A percentile compares a stretch with the other conserved stretches of the same genome.
phyloP scores from a whole-genome alignment of 2,797 vertebrate species.

The Fringilla coelebs region DNA sequence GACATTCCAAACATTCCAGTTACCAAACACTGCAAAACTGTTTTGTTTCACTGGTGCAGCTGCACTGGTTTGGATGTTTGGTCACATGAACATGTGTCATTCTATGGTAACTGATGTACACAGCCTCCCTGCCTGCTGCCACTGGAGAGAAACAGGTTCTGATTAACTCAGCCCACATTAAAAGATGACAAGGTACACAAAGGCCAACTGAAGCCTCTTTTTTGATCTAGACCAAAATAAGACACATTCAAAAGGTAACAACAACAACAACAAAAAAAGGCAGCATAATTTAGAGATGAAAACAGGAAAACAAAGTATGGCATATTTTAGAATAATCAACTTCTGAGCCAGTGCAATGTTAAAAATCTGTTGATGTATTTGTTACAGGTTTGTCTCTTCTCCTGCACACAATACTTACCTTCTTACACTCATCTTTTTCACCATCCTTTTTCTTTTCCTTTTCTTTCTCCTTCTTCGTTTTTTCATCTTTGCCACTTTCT shows the following conservation, averaged over 20 bases:
- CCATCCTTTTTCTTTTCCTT: conserved; percentile 89
- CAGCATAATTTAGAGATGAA: neutral
- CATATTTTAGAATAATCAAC: neutral
- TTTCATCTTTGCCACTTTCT: conserved; percentile 83
- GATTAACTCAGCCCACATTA: neutral
- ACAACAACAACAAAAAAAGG: neutral
- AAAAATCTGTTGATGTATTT: neutral
- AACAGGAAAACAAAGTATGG: neutral
- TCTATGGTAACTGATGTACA: neutral
- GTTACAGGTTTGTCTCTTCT: neutral
- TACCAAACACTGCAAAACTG: neutral
- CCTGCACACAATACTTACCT: conserved; percentile 74
- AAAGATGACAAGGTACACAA: neutral
- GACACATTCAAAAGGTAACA: neutral
- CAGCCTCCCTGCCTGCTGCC: neutral
- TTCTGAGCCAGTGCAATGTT: neutral
- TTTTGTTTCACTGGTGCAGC: neutral
- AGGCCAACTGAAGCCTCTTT: neutral
- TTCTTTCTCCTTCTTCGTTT: conserved; percentile 85
- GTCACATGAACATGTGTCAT: accelerated
- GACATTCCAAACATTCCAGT: neutral
- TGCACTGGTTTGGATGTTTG: neutral
- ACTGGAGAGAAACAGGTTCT: neutral
- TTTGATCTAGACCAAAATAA: neutral
- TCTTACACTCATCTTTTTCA: conserved; percentile 87